Evolutionary conservation across 2,888 invertebrate species (phyloP).

Genomic region (Tachystola acroxantha): DNA sequence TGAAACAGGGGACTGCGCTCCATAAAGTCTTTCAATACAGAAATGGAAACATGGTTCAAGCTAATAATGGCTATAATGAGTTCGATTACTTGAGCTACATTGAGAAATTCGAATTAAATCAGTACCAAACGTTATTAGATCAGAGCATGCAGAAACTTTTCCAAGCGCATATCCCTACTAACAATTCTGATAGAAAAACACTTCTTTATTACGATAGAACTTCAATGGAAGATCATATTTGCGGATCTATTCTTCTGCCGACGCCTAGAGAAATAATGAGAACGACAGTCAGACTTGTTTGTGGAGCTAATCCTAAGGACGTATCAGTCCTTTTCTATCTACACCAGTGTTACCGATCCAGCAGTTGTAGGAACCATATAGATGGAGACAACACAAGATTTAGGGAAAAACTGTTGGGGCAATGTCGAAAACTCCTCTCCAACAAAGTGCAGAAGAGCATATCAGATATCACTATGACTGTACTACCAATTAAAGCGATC

Average conservation of each 20-base stretch:
- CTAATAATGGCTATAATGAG: slow-evolving; percentile 43
- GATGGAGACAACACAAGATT: slow-evolving; percentile 55
- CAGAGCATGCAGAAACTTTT: slow-evolving; percentile 49
- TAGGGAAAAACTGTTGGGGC: slow-evolving; percentile 57
- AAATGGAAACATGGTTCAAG: slow-evolving; percentile 45
- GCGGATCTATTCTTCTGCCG: slow-evolving; percentile 43
- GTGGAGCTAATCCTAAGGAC: slow-evolving; percentile 46
- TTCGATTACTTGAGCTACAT: slow-evolving; percentile 50
- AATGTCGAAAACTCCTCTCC: slow-evolving; percentile 47
- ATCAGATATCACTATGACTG: slow-evolving; percentile 46
- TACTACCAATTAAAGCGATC: slow-evolving; percentile 50
- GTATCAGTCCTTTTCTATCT: slow-evolving; percentile 67
- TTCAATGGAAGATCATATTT: slow-evolving; percentile 59
- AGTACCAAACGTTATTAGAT: slow-evolving; percentile 54
- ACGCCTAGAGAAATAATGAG: slow-evolving; percentile 63
- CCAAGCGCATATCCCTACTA: slow-evolving; percentile 24
- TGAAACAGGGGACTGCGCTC: slow-evolving; percentile 20
- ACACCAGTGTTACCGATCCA: slow-evolving; percentile 60
- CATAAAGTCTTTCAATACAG: slow-evolving; percentile 55
- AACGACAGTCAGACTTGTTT: slow-evolving; percentile 50
- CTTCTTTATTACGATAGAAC: slow-evolving; percentile 56
- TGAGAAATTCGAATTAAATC: slow-evolving; percentile 60
- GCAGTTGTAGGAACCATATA: slow-evolving; percentile 47
- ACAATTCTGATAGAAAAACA: slow-evolving; percentile 26
- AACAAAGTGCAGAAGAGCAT: slow-evolving; percentile 50